A percentile compares a stretch with the other conserved stretches of the same genome.
These are phyloP conservation scores for Sardinella longiceps DNA, from an alignment of 2,797 vertebrate genomes.

Conservation along the genomic window DNA sequence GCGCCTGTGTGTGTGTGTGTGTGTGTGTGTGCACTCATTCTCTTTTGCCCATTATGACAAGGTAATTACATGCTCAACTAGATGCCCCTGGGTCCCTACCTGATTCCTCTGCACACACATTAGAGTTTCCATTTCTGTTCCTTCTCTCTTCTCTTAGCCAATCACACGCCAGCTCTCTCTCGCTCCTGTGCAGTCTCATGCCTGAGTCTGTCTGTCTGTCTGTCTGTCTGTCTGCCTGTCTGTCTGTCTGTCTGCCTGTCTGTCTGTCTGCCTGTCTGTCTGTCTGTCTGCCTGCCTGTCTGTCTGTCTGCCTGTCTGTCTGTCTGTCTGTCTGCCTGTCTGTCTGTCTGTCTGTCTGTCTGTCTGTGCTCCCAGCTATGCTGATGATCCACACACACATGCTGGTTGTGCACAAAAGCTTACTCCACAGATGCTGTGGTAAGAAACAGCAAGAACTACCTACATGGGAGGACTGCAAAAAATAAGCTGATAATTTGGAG, in stretches of 20 bases:
- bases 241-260: too few relatives aligned
- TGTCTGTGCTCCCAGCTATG: not conserved
- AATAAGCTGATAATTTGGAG: not conserved
- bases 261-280: too few relatives aligned
- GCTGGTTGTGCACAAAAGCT: not conserved
- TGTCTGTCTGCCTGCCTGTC: too few relatives aligned
- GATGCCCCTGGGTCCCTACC: not conserved
- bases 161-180: not conserved
- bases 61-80: constrained; percentile 6
- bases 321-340: too few relatives aligned
- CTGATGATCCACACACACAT: too few relatives aligned
- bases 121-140: not conserved
- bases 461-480: not conserved
- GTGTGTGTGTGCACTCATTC: not conserved
- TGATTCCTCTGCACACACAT: not conserved
- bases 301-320: too few relatives aligned
- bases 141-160: not conserved
- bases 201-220: not conserved
- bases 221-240: too few relatives aligned
- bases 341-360: too few relatives aligned
- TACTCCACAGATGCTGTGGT: not conserved
- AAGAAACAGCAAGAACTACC: not conserved
- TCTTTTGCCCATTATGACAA: constrained; percentile 8
- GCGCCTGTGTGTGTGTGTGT: too few relatives aligned
- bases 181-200: not conserved